Evolutionary conservation across 2,888 invertebrate genomes (phyloP).

Genomic region (Trichacis sp.): DNA sequence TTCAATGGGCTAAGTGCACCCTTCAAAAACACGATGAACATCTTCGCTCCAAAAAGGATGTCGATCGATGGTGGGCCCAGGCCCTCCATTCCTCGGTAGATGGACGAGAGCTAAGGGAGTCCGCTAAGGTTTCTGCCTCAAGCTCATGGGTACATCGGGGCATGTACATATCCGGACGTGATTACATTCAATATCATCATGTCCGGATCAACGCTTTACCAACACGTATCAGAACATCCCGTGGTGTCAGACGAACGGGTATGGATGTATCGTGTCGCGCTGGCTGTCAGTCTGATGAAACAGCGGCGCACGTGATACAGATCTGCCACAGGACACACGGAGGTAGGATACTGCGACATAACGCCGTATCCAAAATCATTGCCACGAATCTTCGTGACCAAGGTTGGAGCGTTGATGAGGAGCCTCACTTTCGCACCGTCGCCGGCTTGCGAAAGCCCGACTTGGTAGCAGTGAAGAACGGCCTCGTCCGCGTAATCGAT

Average conservation of each 20-base stretch:
- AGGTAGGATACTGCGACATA: conserved; percentile 53
- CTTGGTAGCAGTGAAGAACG: conserved; percentile 48
- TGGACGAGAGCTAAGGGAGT: neutral
- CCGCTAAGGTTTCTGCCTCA: neutral
- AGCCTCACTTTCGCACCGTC: conserved; percentile 50
- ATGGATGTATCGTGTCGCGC: conserved; percentile 16
- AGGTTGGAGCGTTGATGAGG: conserved; percentile 49
- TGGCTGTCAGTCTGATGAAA: conserved; percentile 19
- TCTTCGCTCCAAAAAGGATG: neutral
- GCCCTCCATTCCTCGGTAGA: neutral
- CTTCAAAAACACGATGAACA: too few relatives aligned
- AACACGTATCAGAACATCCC: neutral
- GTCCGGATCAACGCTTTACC: conserved; percentile 25
- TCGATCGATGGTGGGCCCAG: neutral
- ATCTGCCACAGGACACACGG: conserved; percentile 46
- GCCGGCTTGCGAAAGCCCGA: too few relatives aligned
- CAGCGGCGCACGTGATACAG: conserved; percentile 31
- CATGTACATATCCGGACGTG: conserved; percentile 42
- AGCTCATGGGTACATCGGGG: conserved; percentile 43
- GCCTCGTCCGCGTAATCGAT: conserved; percentile 51
- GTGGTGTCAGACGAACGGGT: neutral
- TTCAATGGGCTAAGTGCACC: too few relatives aligned
- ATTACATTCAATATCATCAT: conserved; percentile 54
- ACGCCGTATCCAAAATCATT: conserved; percentile 45
- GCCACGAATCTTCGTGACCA: neutral